phyloP scores from a whole-genome alignment of 2,888 invertebrate species.

The Stictocephala bisonia region DNA sequence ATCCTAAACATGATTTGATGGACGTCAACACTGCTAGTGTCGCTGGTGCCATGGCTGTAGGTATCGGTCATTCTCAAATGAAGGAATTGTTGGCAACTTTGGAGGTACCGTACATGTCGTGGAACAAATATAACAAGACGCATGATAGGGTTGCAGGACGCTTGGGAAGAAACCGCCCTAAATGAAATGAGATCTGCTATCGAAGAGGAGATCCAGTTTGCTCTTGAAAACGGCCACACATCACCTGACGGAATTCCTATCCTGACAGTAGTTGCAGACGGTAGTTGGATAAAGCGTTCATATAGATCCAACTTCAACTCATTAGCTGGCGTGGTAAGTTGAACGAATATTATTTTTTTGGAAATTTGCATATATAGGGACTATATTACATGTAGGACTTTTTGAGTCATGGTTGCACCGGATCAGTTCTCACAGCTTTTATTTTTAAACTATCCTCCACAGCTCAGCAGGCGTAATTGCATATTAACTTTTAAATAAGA shows the following conservation, averaged over 20 bases:
- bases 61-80: constrained; percentile 37
- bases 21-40: constrained; percentile 37
- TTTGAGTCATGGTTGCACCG: too few relatives aligned
- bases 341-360: too few relatives aligned
- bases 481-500: too few relatives aligned
- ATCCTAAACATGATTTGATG: not conserved
- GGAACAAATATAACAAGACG: constrained; percentile 13
- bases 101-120: constrained; percentile 23
- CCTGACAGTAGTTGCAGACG: constrained; percentile 59
- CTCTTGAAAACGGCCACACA: constrained; percentile 54
- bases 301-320: constrained; percentile 53
- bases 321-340: constrained; percentile 49
- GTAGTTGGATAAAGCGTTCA: constrained; percentile 58
- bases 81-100: constrained; percentile 25
- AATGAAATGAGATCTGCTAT: constrained; percentile 34
- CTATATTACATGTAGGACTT: too few relatives aligned
- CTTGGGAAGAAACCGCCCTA: constrained; percentile 28
- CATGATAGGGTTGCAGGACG: constrained; percentile 21
- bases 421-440: too few relatives aligned
- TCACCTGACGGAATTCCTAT: constrained; percentile 53
- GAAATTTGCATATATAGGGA: too few relatives aligned
- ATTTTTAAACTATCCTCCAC: too few relatives aligned
- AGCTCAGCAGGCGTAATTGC: too few relatives aligned
- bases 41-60: constrained; percentile 32
- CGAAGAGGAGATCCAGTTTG: constrained; percentile 45